Evolutionary conservation across 2,797 vertebrate species (phyloP), one percentile per base, ranked within the genome.

Genomic region (Thaleichthys pacificus): DNA sequence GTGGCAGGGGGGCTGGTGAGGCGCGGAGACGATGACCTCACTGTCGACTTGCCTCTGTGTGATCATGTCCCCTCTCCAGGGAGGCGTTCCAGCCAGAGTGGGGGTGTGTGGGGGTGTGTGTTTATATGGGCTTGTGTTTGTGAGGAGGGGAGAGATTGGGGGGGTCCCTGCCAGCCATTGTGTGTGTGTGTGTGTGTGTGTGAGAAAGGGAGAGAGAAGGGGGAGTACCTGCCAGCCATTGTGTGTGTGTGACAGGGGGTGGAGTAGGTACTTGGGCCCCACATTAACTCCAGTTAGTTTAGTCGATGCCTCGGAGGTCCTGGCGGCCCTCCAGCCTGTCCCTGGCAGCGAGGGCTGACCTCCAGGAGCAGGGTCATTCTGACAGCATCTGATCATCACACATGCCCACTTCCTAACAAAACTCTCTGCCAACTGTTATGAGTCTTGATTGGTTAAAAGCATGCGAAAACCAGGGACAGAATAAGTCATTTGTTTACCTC

Each of bases 201-300:
- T 35, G 32, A 35, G 32, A 5, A 35, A 7, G 0, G 32, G 32
- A 35, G 32, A 35, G 32, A 35, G 4, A 7, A 7, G 32, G 32
- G 32, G 32, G 32, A 7, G 3, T 2, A 47, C 42, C 11, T 51
- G 54, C 42, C 61, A 24, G 71, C 32, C 32, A 62, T 30, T 58
- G 67, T 14, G 51, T 58, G 26, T 35, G 67, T 38, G 54, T 38
- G n/a, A 58, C 11, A 26, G 42, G 21, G n/a, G 11, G 42, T 58
- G 49, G 49, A 14, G 49, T 51, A 17, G 49, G 77, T 66, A 24
- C 73, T 38, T 72, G 80, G 84, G 89, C 86, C 89, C 85, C 89
- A 85, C 88, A 93, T 92, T 92, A 92, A 90, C 87, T 91, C 82
- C 74, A 81, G 91, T 89, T 91, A 90, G 89, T 92, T 91, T 88